Evolutionary conservation across 1,140 invertebrate genomes (phyloP).

Genomic region (Drosophila arawakana): DNA sequence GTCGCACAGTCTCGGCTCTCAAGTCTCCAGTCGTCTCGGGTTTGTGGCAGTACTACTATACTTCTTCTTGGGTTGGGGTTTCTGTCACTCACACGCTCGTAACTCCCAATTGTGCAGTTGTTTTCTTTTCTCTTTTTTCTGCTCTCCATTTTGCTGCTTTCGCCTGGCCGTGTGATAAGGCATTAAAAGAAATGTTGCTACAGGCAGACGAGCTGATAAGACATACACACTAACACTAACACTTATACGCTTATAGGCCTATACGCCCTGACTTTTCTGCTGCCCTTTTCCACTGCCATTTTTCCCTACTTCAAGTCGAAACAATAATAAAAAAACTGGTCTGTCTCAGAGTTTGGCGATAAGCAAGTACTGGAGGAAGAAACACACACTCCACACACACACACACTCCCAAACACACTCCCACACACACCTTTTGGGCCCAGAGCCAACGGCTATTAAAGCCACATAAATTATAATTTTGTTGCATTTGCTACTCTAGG

Average conservation of each 20-base stretch:
- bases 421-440: conserved; percentile 28
- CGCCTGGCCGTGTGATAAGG: conserved; percentile 68
- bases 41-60: not conserved
- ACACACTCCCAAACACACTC: not conserved
- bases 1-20: not conserved
- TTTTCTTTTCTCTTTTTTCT: conserved; percentile 29
- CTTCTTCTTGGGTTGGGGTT: not conserved
- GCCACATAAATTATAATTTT: conserved; percentile 83
- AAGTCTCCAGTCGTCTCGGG: too few relatives aligned
- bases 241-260: conserved; percentile 36
- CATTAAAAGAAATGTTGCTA: conserved; percentile 81
- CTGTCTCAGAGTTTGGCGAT: conserved; percentile 49
- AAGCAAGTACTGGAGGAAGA: conserved; percentile 39
- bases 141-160: conserved; percentile 34
- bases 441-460: conserved; percentile 74
- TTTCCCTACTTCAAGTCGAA: conserved; percentile 1
- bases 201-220: conserved; percentile 72
- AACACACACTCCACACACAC: conserved; percentile 11
- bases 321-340: conserved; percentile 45
- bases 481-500: conserved; percentile 54
- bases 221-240: conserved; percentile 49
- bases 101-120: conserved; percentile 83
- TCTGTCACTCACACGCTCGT: conserved; percentile 67
- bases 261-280: conserved; percentile 5
- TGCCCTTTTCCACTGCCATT: conserved; percentile 20